Evolutionary conservation across 2,888 invertebrate genomes (phyloP), one percentile per base, ranked within the genome.

Genomic region (Lepidochitona cinerea): DNA sequence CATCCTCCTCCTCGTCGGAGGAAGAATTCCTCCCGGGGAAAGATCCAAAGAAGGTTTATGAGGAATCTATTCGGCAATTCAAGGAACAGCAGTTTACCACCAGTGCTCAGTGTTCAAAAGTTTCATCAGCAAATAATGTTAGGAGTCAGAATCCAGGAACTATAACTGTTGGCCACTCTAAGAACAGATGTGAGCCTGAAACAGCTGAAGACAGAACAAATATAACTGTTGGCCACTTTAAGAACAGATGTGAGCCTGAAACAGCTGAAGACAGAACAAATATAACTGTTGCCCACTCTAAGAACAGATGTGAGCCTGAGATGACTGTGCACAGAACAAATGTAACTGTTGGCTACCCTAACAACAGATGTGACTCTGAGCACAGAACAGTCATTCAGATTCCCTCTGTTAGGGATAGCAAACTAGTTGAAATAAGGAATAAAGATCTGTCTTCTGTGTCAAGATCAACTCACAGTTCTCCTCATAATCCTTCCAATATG

Each of bases 51-150:
- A 77, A 80, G 72, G 71, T 86, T 26, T 87, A 85, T 68, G 87
- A 88, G 74, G 81, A 87, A 69, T 89, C 89, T 0, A 68, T 87
- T 68, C 81, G 81, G 69, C 72, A 75, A 12, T 86, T 35, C 29
- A 23, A 12, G 18, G 70, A 52, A 33, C 53, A 54, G 23, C 53
- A 70, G 26, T 41, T n/a, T 3, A 49, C 18, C 9, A 26, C 35
- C 23, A 66, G 18, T 18, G 37, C 23, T 6, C 37, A 33, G 14
- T 14, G 9, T 3, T 29, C 37, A 36, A 14, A 37, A 1, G 66
- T 18, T n/a, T n/a, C 18, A 14, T 37, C 66, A 9, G 18, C 37
- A 26, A 36, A 35, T 32, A 64, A 9, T 33, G 59, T 23, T 7
- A n/a, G 23, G 7, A 1, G 29, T 64, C 7, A 32, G 23, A 1